Base-by-base conservation (phyloP, 1,140 invertebrate species). In the Bombus pascuorum region DNA sequence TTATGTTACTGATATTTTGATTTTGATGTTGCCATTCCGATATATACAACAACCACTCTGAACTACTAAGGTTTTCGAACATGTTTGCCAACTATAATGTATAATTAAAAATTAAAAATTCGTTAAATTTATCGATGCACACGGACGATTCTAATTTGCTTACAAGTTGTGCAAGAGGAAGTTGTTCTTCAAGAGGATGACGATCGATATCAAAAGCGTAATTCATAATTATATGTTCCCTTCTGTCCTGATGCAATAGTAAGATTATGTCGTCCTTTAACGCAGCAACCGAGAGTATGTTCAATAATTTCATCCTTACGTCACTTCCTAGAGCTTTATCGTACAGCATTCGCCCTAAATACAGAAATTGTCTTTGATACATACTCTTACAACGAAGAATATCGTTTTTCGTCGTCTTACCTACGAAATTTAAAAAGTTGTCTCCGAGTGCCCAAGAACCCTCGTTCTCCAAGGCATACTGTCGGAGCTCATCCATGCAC, bases 41-140 rank as follows among this genome's bases (percentile, higher is more conserved):
- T 92, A 99, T 98, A 94, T 99, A 99, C 87, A 99, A 95, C 87
- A 99, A 93, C 98, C 98, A 99, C 94, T 99, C 98, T 0, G 98
- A 98, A 74, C 98, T 97, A 87, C 97, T 98, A 1, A 98, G 95
- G 94, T 98, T 98, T 93, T 98, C 98, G 94, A 99, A 99, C 94
- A 99, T 96, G 94, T 99, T 99, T 93, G 97, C 98, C 93, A 98
- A 96, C 98, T 98, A 92, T 25, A 94, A 92, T 1, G 37, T 2
- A 44, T n/a, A 74, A 65, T 37, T 37, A 12, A 47, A 47, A 44
- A 44, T 74, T 15, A 86, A 34, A 77, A 18, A 77, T n/a, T 73
- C 59, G 75, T 53, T 32, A 72, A 44, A 37, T 28, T 37, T 42
- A 66, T 42, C 12, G 15, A 42, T 15, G 3, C 44, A 1, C 22